phyloP scores from a whole-genome alignment of 1,140 invertebrate genomes.

The Coenobita brevimanus region DNA sequence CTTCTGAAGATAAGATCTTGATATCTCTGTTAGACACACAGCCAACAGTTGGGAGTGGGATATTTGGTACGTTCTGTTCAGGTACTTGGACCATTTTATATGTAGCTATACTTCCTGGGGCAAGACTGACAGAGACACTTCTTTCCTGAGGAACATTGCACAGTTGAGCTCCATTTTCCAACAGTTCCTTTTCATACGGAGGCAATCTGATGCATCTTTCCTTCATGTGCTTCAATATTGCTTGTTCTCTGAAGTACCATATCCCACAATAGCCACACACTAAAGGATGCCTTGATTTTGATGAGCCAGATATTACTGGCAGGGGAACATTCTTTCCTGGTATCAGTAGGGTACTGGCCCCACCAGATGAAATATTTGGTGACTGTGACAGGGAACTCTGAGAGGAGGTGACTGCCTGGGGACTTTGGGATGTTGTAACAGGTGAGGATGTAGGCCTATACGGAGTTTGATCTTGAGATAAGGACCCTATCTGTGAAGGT shows the following conservation, averaged over 20 bases:
- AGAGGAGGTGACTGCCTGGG: not conserved
- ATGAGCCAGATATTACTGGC: not conserved
- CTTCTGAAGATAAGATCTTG: not conserved
- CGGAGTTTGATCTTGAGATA: too few relatives aligned
- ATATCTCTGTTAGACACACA: not conserved
- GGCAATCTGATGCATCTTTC: conserved; percentile 47
- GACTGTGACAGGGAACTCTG: not conserved
- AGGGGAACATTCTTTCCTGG: not conserved
- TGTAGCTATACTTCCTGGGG: not conserved
- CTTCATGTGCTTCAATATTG: conserved; percentile 57
- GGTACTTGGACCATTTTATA: conserved; percentile 38
- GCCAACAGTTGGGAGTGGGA: too few relatives aligned
- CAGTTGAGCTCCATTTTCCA: conserved; percentile 6
- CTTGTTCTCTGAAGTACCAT: conserved; percentile 50
- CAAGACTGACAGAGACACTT: not conserved
- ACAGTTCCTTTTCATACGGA: conserved; percentile 27
- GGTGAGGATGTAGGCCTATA: too few relatives aligned
- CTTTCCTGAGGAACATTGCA: conserved; percentile 30
- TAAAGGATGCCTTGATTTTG: conserved; percentile 42
- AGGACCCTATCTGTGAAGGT: too few relatives aligned
- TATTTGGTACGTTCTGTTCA: not conserved
- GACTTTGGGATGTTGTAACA: too few relatives aligned
- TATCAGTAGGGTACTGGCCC: not conserved
- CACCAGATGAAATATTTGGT: not conserved
- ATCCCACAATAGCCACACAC: conserved; percentile 51